These are phyloP conservation scores for Andrena chrysosceles DNA, from an alignment of 2,888 invertebrate species.

Conservation along the genomic window DNA sequence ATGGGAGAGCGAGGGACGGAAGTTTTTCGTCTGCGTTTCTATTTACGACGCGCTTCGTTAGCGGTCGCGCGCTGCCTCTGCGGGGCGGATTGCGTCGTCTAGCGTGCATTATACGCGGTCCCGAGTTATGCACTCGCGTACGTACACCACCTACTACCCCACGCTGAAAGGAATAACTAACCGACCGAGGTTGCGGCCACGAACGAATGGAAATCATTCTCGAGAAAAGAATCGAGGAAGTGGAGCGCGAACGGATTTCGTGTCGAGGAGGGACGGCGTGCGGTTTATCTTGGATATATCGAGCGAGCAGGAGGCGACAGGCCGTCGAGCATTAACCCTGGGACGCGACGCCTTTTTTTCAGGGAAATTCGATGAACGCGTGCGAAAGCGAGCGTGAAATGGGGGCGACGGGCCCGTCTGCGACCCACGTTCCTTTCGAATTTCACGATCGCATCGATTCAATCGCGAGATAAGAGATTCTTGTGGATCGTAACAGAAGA, in stretches of 20 bases:
- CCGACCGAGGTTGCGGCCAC: constrained; percentile 50
- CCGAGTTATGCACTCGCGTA: constrained; percentile 62
- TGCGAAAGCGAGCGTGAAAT: constrained; percentile 18
- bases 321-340: constrained; percentile 49
- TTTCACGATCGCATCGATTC: neutral
- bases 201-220: constrained; percentile 56
- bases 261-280: constrained; percentile 22
- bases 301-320: constrained; percentile 18
- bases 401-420: neutral
- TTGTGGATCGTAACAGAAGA: neutral
- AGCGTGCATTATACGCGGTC: constrained; percentile 45
- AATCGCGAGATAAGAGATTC: neutral
- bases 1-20: constrained; percentile 9
- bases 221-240: constrained; percentile 55
- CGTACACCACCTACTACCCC: constrained; percentile 54
- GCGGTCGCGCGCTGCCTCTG: constrained; percentile 34
- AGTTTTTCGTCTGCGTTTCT: constrained; percentile 62
- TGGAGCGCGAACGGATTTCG: constrained; percentile 60
- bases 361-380: constrained; percentile 19
- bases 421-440: neutral
- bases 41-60: constrained; percentile 75
- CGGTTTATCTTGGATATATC: constrained; percentile 55
- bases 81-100: constrained; percentile 43
- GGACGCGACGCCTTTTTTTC: constrained; percentile 17
- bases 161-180: constrained; percentile 45